Conservation (phyloP, 1,140 invertebrate genomes). For the Paraescarpia echinospica region DNA sequence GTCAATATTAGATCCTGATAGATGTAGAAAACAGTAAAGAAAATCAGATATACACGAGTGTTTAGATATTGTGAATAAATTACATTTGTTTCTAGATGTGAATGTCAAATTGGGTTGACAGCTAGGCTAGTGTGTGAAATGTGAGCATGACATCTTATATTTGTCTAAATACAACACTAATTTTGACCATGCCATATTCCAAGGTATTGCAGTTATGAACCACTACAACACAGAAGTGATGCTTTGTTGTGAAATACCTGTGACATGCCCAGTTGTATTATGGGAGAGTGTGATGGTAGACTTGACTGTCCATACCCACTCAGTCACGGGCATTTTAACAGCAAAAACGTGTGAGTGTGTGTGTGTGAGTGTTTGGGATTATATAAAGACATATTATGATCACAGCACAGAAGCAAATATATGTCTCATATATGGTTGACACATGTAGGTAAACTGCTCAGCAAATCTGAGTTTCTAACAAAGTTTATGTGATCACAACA, state of each 20-base stretch:
- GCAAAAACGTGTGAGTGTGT: not conserved
- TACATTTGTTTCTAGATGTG: too few relatives aligned
- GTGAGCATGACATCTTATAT: not conserved
- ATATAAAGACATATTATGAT: too few relatives aligned
- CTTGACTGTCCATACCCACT: not conserved
- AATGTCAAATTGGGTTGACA: not conserved
- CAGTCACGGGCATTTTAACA: not conserved
- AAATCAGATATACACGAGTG: not conserved
- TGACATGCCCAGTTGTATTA: not conserved
- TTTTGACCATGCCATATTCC: not conserved
- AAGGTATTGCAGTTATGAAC: not conserved
- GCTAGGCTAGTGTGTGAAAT: not conserved
- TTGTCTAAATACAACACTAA: not conserved
- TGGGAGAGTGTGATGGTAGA: too few relatives aligned
- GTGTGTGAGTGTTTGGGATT: not conserved
- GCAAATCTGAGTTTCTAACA: not conserved
- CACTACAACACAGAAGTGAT: not conserved
- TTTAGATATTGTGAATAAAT: not conserved
- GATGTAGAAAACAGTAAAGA: slow-evolving; percentile 1
- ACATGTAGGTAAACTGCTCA: not conserved
- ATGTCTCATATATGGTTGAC: not conserved
- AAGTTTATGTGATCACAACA: not conserved
- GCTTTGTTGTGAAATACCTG: not conserved
- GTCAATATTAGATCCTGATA: not conserved
- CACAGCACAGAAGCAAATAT: not conserved